Percentiles rank a stretch among this genome's conserved stretches.
These are phyloP conservation scores for Scaptomyza montana DNA, from an alignment of 1,140 invertebrate genomes.

Conservation along the genomic window DNA sequence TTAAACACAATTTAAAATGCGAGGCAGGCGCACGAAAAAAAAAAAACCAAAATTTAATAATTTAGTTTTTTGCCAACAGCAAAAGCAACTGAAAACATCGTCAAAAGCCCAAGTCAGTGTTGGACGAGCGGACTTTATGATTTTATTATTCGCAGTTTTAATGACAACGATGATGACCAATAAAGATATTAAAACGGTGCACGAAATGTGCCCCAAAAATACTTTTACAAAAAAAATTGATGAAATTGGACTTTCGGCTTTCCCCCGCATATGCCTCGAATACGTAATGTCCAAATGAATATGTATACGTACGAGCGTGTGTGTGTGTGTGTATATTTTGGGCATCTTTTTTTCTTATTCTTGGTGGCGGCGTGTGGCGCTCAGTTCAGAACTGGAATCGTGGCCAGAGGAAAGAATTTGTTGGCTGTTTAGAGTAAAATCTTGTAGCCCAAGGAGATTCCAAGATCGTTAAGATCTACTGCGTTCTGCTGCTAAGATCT, in stretches of 20 bases:
- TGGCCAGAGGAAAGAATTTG: slow-evolving; percentile 29
- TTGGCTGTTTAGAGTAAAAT: not conserved
- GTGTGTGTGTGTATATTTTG: slow-evolving; percentile 29
- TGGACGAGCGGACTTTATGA: slow-evolving; percentile 54
- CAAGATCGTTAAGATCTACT: slow-evolving; percentile 79
- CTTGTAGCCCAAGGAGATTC: slow-evolving; percentile 50
- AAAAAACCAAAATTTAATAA: slow-evolving; percentile 62
- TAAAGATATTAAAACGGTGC: slow-evolving; percentile 82
- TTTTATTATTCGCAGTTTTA: slow-evolving; percentile 81
- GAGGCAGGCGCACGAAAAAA: slow-evolving; percentile 60
- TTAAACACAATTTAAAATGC: slow-evolving; percentile 68
- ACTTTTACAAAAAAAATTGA: slow-evolving; percentile 67
- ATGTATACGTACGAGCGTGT: slow-evolving; percentile 51
- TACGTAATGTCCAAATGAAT: slow-evolving; percentile 68
- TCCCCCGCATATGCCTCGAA: slow-evolving; percentile 64
- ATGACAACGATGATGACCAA: slow-evolving; percentile 80
- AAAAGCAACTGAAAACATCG: slow-evolving; percentile 10
- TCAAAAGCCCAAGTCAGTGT: not conserved
- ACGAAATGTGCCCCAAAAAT: slow-evolving; percentile 80
- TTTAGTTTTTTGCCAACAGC: slow-evolving; percentile 80
- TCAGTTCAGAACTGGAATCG: slow-evolving; percentile 30
- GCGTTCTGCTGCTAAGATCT: slow-evolving; percentile 64
- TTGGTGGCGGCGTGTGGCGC: slow-evolving; percentile 70
- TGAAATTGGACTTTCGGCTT: slow-evolving; percentile 44
- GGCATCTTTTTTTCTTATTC: slow-evolving; percentile 8